These are phyloP conservation scores for Mythimna albipuncta DNA, from an alignment of 2,888 invertebrate genomes.

Conservation along the genomic window DNA sequence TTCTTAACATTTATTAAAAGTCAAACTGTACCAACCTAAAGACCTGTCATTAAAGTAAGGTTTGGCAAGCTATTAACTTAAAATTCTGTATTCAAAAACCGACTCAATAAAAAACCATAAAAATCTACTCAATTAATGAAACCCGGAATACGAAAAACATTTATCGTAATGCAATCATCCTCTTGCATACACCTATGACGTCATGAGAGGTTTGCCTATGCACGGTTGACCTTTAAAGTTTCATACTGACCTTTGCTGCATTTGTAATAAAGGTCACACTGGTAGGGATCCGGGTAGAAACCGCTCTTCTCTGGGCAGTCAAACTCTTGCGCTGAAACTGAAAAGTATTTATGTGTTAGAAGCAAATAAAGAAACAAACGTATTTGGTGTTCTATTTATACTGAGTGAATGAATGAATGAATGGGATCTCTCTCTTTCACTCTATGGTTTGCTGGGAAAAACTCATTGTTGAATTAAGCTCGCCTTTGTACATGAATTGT, in stretches of 20 bases:
- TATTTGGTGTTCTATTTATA: too few species aligned
- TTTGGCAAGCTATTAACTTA: too few species aligned
- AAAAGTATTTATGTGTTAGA: constrained; percentile 48
- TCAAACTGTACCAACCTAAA: too few species aligned
- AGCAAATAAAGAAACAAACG: too few species aligned
- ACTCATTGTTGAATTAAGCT: too few species aligned
- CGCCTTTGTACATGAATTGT: too few species aligned
- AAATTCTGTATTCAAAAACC: too few species aligned
- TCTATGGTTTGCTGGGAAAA: too few species aligned
- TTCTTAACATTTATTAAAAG: too few species aligned
- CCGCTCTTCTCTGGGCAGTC: constrained; percentile 94
- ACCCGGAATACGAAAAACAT: constrained; percentile 50
- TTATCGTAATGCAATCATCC: constrained; percentile 25
- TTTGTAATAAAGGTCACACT: constrained; percentile 95
- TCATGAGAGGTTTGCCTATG: constrained; percentile 27
- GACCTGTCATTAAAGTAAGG: too few species aligned
- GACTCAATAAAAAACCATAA: constrained; percentile 1
- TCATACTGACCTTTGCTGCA: constrained; percentile 91
- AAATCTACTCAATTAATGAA: constrained; percentile 39
- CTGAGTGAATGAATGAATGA: too few species aligned
- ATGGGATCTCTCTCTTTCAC: too few species aligned
- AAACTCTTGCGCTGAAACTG: constrained; percentile 90
- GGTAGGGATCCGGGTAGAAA: constrained; percentile 93
- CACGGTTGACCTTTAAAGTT: constrained; percentile 70
- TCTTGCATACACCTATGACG: constrained; percentile 21